A percentile compares a stretch with the other conserved stretches of the same genome.
Conservation (phyloP, 2,113 vertebrate genomes). For the Turnix velox region DNA sequence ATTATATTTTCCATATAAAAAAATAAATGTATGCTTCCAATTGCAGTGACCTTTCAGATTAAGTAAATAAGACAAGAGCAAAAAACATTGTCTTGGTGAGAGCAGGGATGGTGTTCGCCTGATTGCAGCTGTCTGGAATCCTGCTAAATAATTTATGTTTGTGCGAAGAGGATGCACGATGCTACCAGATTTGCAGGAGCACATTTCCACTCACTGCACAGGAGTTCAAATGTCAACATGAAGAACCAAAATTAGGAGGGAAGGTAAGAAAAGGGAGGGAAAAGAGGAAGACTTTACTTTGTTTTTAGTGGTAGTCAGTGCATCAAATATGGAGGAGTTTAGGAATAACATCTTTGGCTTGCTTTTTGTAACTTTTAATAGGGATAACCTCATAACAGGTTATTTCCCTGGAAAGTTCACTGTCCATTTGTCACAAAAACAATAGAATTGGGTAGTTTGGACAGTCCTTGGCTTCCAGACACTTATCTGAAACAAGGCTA, state of each 20-base stretch:
- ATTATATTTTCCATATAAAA: constrained; percentile 10
- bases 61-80: background rate
- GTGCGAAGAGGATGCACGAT: background rate
- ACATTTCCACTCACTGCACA: background rate
- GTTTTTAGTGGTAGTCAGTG: background rate
- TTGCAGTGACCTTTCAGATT: background rate
- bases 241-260: background rate
- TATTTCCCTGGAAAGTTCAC: background rate
- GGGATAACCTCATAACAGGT: background rate
- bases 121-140: background rate
- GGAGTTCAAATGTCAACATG: background rate
- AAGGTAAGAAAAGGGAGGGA: background rate
- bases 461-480: background rate
- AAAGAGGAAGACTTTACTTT: background rate
- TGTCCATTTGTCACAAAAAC: background rate
- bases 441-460: background rate
- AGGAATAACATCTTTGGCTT: background rate
- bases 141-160: constrained; percentile 1
- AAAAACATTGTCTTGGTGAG: background rate
- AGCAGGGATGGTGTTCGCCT: background rate
- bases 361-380: background rate
- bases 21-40: background rate
- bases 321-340: background rate
- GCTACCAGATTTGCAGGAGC: background rate
- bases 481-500: background rate